Conservation (phyloP, 2,888 invertebrate species). For the Pasiphila rectangulata region DNA sequence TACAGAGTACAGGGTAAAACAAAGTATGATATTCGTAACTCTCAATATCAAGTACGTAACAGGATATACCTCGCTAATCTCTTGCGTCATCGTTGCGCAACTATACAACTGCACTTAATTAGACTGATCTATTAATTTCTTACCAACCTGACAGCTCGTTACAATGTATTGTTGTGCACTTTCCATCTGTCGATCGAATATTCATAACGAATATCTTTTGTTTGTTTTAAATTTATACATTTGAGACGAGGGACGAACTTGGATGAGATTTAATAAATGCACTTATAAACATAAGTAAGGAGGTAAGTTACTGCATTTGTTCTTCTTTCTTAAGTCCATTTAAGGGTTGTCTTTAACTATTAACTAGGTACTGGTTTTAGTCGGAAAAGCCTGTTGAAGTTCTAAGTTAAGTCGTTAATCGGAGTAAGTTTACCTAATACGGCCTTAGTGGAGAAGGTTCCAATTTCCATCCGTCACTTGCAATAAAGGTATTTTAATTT, state of each 20-base stretch:
- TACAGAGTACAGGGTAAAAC: too few species aligned
- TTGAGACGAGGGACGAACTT: too few species aligned
- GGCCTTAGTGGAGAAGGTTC: constrained; percentile 12
- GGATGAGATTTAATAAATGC: too few species aligned
- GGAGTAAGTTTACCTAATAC: constrained; percentile 7
- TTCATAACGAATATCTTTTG: not conserved
- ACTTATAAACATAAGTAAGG: too few species aligned
- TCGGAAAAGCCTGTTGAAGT: not conserved
- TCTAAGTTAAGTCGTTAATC: constrained; percentile 10
- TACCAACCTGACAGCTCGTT: constrained; percentile 28
- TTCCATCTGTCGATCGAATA: constrained; percentile 17
- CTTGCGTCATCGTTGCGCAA: constrained; percentile 30
- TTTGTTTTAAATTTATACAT: not conserved
- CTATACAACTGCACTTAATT: constrained; percentile 37
- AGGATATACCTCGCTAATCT: constrained; percentile 24
- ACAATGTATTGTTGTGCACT: constrained; percentile 32
- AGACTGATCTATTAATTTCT: constrained; percentile 34
- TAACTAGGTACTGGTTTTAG: not conserved
- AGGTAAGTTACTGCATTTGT: too few species aligned
- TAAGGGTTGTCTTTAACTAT: not conserved
- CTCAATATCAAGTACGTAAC: constrained; percentile 12
- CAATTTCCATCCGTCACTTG: constrained; percentile 22
- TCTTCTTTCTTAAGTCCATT: not conserved
- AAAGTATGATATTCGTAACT: constrained; percentile 5
- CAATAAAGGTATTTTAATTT: constrained; percentile 18